A percentile compares a stretch with the other conserved stretches of the same genome.
These are phyloP conservation scores for Danio tinwini DNA, from an alignment of 2,797 vertebrate genomes.

Conservation along the genomic window DNA sequence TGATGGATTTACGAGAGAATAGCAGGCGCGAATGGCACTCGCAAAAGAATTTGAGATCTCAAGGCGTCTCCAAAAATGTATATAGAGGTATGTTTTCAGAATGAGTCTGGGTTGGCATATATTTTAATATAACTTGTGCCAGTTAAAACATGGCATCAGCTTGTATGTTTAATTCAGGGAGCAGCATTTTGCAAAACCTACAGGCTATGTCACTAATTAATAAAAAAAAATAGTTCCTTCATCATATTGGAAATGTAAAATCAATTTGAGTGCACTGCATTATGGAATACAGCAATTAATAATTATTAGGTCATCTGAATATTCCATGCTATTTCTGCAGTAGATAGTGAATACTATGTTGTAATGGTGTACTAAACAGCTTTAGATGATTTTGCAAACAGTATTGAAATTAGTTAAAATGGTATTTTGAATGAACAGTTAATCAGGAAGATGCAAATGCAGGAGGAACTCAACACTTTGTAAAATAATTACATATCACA, in stretches of 20 bases:
- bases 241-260: not conserved
- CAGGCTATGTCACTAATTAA: no score
- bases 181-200: no score
- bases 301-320: no score
- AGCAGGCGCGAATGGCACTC: no score
- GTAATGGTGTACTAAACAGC: not conserved
- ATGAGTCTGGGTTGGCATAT: no score
- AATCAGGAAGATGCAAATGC: slow-evolving; percentile 25
- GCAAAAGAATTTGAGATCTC: no score
- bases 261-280: not conserved
- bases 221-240: not conserved
- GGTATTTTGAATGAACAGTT: slow-evolving; percentile 3
- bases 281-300: not conserved
- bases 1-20: no score
- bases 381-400: not conserved
- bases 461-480: slow-evolving; percentile 23
- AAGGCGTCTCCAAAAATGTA: no score
- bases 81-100: no score
- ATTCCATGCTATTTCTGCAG: not conserved
- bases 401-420: not conserved
- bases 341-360: not conserved
- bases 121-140: no score
- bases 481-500: slow-evolving; percentile 18
- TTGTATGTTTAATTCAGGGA: no score
- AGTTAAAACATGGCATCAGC: no score